Percentiles rank a stretch among this genome's conserved stretches.
phyloP scores from a whole-genome alignment of 2,113 vertebrate species.

The Paraplagusia blochii region DNA sequence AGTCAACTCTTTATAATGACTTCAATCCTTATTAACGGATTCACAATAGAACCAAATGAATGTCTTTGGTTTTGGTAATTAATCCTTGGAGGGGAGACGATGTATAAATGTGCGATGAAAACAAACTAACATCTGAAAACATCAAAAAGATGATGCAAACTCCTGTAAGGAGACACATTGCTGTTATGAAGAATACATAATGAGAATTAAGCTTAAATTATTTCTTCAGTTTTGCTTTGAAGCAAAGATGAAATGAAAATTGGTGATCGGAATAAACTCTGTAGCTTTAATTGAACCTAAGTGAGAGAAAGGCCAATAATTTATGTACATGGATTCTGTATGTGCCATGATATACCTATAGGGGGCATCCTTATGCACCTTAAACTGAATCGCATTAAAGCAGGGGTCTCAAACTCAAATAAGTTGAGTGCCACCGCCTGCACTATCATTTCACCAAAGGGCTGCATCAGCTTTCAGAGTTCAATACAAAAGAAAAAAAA shows the following conservation, averaged over 20 bases:
- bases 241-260: constrained; percentile 21
- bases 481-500: no score
- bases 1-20: constrained; percentile 42
- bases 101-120: constrained; percentile 23
- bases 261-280: no score
- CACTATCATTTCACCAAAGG: no score
- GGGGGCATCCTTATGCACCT: no score
- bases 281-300: no score
- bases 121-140: background rate
- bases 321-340: no score
- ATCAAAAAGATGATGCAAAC: constrained; percentile 28
- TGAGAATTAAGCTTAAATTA: constrained; percentile 16
- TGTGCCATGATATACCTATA: no score
- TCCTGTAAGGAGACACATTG: constrained; percentile 46
- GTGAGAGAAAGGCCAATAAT: no score
- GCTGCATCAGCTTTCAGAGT: no score
- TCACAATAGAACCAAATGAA: constrained; percentile 39
- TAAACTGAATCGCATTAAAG: no score
- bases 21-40: constrained; percentile 62
- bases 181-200: constrained; percentile 1
- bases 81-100: constrained; percentile 41
- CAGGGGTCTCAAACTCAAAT: no score
- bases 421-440: no score
- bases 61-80: constrained; percentile 27
- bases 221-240: constrained; percentile 46